Base-by-base conservation (phyloP, 2,797 vertebrate species). In the Semaprochilodus insignis region DNA sequence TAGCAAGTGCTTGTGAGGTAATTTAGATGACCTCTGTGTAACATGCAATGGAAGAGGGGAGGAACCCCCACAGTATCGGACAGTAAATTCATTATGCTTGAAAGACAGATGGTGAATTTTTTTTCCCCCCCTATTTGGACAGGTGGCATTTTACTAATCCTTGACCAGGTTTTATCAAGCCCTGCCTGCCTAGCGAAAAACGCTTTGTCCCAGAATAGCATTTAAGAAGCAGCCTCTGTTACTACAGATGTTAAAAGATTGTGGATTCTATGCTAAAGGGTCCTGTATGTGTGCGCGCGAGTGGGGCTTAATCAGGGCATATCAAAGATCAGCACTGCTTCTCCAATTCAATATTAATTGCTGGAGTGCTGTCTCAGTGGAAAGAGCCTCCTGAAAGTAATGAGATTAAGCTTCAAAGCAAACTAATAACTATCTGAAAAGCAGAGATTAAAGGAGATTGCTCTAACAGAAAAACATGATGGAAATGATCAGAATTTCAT, bases 101-200 rank as follows among this genome's bases (percentile, higher is more conserved):
- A 27, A 77, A 72, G 72, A 69, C 81, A 81, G 83, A 83, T 88
- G 83, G 81, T 75, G 36, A 78, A 21, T 72, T 67, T 57, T 17
- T n/a, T n/a, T n/a, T n/a, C n/a, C 4, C 2, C 71, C 44, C 34
- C 51, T 48, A 52, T 73, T 80, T 57, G 59, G 82, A 78, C 86
- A 88, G 85, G 83, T 88, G 86, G 85, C 27, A 44, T 79, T 79
- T 85, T 82, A 79, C 73, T 88, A 87, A 86, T 88, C 82, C 84
- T 83, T 77, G 55, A 67, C 65, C 40, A 27, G 81, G 78, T 78
- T 74, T 69, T 70, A 67, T 69, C 73, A 66, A 81, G 72, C 21
- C 4, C 51, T 62, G 83, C 51, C 54, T 82, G 62, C 79, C 65
- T 44, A 27, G 21, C 77, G 70, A 63, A 55, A 75, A 65, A 65